Evolutionary conservation across 2,888 invertebrate species (phyloP).

Genomic region (Cheiracanthium punctorium): DNA sequence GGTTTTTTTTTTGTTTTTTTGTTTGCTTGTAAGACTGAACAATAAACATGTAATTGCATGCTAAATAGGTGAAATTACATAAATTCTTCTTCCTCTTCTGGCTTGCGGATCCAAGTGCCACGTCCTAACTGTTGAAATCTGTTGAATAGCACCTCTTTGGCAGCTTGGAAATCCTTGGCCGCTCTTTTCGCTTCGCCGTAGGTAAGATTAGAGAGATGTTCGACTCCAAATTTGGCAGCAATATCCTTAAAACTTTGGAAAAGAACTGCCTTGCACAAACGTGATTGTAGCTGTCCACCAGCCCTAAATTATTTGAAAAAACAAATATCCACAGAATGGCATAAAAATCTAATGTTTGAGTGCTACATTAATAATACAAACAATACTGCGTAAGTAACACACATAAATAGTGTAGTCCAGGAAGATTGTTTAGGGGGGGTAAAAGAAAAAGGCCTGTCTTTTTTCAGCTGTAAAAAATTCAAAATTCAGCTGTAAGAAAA

Average conservation of each 20-base stretch:
- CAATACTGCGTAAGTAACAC: no score
- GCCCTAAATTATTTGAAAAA: no score
- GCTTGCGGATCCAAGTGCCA: constrained; percentile 77
- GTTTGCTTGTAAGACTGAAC: constrained; percentile 37
- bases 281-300: constrained; percentile 65
- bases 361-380: no score
- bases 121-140: constrained; percentile 75
- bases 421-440: no score
- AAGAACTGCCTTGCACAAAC: constrained; percentile 70
- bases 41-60: constrained; percentile 44
- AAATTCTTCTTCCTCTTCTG: constrained; percentile 77
- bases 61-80: constrained; percentile 59
- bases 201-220: constrained; percentile 69
- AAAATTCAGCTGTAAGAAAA: no score
- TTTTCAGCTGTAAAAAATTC: no score
- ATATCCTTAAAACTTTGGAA: constrained; percentile 70
- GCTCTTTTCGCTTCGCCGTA: constrained; percentile 73
- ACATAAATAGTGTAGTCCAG: no score
- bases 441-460: no score
- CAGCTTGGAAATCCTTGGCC: constrained; percentile 75
- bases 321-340: no score
- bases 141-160: constrained; percentile 74
- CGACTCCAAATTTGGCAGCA: constrained; percentile 65
- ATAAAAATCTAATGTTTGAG: no score
- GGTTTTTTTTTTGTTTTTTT: no score